Evolutionary conservation across 2,113 vertebrate genomes (phyloP).

Genomic region (Coreoperca whiteheadi): DNA sequence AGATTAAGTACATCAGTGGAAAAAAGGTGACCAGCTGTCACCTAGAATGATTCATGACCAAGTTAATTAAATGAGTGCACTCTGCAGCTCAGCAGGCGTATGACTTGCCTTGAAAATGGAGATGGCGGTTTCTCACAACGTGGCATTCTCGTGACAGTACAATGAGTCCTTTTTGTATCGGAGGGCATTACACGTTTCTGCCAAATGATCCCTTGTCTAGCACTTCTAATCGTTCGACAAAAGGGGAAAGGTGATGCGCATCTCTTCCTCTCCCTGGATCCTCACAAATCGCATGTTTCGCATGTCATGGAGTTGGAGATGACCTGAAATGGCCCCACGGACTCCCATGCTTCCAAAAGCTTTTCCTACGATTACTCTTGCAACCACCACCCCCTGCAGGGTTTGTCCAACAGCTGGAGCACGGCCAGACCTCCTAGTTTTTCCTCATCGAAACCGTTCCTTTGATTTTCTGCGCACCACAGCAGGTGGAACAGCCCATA

Average conservation of each 20-base stretch:
- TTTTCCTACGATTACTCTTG: constrained; percentile 36
- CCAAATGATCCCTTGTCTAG: too few relatives aligned
- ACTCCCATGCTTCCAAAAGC: constrained; percentile 36
- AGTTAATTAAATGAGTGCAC: constrained; percentile 56
- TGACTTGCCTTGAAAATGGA: constrained; percentile 49
- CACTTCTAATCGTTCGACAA: too few relatives aligned
- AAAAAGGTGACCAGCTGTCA: constrained; percentile 62
- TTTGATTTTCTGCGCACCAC: constrained; percentile 14
- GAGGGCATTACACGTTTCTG: too few relatives aligned
- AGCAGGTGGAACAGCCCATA: constrained; percentile 35
- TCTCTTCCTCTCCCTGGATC: constrained; percentile 25
- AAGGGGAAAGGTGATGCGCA: constrained; percentile 24
- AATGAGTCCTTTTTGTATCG: constrained; percentile 31
- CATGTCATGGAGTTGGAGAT: constrained; percentile 20
- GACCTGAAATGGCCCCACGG: constrained; percentile 44
- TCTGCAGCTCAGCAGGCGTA: constrained; percentile 35
- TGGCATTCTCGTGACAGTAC: constrained; percentile 47
- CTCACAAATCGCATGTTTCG: background rate
- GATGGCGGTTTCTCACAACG: constrained; percentile 32
- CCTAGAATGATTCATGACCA: constrained; percentile 52
- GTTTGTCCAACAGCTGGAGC: constrained; percentile 28
- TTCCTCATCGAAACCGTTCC: constrained; percentile 18
- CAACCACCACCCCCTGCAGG: background rate
- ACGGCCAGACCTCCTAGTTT: constrained; percentile 21
- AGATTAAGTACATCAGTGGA: constrained; percentile 51